phyloP scores from a whole-genome alignment of 2,113 vertebrate genomes.

The Brachirus orientalis region DNA sequence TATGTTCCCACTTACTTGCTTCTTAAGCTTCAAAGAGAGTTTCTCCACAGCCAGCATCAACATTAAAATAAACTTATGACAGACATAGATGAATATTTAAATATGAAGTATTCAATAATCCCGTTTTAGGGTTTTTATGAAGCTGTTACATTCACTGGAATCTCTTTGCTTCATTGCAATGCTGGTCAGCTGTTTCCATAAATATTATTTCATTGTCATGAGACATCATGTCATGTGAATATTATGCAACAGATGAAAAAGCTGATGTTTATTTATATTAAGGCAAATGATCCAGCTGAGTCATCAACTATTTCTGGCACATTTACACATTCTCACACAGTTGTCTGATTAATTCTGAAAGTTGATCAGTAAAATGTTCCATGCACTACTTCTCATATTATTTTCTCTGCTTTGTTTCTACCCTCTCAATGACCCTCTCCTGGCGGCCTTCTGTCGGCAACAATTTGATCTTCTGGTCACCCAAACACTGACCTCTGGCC shows the following conservation, averaged over 20 bases:
- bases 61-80: conserved; percentile 1
- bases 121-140: not conserved
- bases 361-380: not conserved
- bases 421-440: conserved; percentile 18
- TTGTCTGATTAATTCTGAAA: not conserved
- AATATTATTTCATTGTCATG: conserved; percentile 44
- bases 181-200: conserved; percentile 39
- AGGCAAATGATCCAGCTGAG: conserved; percentile 15
- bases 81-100: not conserved
- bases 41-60: not conserved
- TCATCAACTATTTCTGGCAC: conserved; percentile 33
- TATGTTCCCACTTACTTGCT: not conserved
- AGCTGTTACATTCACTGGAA: conserved; percentile 15
- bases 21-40: not conserved
- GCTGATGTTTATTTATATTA: conserved; percentile 16
- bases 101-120: conserved; percentile 5
- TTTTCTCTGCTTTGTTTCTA: conserved; percentile 1
- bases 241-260: conserved; percentile 38
- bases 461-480: conserved; percentile 34
- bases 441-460: conserved; percentile 33
- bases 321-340: not conserved
- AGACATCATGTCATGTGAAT: conserved; percentile 25
- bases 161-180: not conserved
- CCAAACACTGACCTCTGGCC: conserved; percentile 45
- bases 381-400: not conserved